These are phyloP conservation scores for Hippocampus comes DNA, from an alignment of 2,113 vertebrate species.

Conservation along the genomic window DNA sequence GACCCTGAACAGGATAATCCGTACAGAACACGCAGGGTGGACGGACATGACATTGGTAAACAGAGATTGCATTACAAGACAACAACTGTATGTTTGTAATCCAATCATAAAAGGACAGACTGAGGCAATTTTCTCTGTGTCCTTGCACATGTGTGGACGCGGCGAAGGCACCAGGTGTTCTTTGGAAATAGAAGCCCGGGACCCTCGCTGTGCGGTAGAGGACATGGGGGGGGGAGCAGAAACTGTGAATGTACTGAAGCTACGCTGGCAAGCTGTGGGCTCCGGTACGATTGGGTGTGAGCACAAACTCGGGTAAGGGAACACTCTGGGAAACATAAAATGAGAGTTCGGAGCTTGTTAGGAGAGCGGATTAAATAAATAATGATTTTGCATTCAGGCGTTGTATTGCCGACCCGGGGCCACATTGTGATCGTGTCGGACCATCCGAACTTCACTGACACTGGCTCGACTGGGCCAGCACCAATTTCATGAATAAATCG, in stretches of 20 bases:
- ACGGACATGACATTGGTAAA: conserved; percentile 29
- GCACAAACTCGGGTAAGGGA: conserved; percentile 64
- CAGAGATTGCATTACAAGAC: conserved; percentile 44
- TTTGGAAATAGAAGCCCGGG: conserved; percentile 66
- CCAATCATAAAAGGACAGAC: conserved; percentile 48
- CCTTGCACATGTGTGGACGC: conserved; percentile 55
- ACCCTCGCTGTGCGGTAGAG: conserved; percentile 58
- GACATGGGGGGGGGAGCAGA: conserved; percentile 43
- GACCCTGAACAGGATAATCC: conserved; percentile 1
- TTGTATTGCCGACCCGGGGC: conserved; percentile 50
- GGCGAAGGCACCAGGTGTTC: conserved; percentile 69
- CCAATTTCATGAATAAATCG: no score
- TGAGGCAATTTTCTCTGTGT: conserved; percentile 47
- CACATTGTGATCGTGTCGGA: no score
- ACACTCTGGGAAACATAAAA: conserved; percentile 68
- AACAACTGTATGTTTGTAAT: conserved; percentile 47
- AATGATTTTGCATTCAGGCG: conserved; percentile 75
- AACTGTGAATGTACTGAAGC: conserved; percentile 65
- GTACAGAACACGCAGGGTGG: background rate
- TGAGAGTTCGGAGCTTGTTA: conserved; percentile 76
- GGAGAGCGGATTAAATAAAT: conserved; percentile 80
- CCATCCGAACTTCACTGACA: no score
- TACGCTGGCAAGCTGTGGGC: conserved; percentile 58
- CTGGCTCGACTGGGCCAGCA: no score
- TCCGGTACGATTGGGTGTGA: conserved; percentile 65